Base-by-base conservation (phyloP, 2,888 invertebrate species). In the Loripinus fragilis region DNA sequence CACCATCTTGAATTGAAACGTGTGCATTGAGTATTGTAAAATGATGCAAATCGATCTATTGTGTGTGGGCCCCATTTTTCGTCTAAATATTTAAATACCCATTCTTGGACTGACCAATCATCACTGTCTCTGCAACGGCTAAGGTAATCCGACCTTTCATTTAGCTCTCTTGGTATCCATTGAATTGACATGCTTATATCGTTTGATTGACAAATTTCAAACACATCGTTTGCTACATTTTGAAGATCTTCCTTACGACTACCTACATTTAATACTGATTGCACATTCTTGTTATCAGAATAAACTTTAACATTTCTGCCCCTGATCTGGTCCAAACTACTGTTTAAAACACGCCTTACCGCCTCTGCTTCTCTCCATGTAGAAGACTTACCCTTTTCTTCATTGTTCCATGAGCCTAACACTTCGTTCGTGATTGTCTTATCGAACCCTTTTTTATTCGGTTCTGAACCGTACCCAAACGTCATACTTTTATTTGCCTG, bases 331-430 rank as follows among this genome's bases (percentile, higher is more conserved):
- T 72, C 28, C 25, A n/a, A 8, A 17, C 45, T 20, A n/a, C 33
- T 38, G 7, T 38, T 5, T 12, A 38, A 8, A 38, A 38, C 38
- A 5, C 38, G 5, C 12, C 38, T 38, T 28, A 77, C 68, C 15
- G 72, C n/a, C 28, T 77, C 69, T 15, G 71, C 15, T 33, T 77
- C 72, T 48, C 72, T 68, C 73, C 73, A 77, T 42, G 69, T 69
- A 5, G 65, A 69, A 30, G 68, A 68, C 41, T 55, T 60, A 2
- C 0, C 10, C 17, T 23, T 33, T 12, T 69, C 73, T 10, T 20
- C 1, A 8, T n/a, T 17, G 25, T 30, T 48, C 72, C 73, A 77
- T n/a, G 52, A 17, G 35, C 73, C 72, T 1, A 74, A 33, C 12
- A 78, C 48, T 42, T n/a, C 50, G 28, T n/a, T n/a, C n/a, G n/a